phyloP scores from a whole-genome alignment of 2,113 vertebrate species.

The Climacteris rufus region DNA sequence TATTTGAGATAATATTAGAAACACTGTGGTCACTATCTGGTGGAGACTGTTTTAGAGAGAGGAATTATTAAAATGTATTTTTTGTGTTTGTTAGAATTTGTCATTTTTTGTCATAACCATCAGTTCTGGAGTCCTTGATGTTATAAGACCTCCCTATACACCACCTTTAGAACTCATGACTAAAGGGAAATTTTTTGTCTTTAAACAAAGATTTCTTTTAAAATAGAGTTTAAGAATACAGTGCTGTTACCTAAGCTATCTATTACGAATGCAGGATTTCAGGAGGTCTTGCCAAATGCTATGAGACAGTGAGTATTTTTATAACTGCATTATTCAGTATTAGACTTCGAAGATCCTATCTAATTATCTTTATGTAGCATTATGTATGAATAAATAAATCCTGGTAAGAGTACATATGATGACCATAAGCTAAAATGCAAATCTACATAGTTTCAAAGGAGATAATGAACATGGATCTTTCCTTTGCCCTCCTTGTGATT shows the following conservation, averaged over 20 bases:
- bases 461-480: background rate
- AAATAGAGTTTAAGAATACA: background rate
- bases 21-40: background rate
- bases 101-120: background rate
- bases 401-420: background rate
- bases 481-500: background rate
- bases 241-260: background rate
- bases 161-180: background rate
- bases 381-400: background rate
- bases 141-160: background rate
- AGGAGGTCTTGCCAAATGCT: background rate
- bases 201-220: background rate
- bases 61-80: background rate
- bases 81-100: background rate
- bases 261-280: background rate
- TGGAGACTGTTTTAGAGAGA: background rate
- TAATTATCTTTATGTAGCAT: background rate
- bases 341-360: background rate
- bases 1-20: background rate
- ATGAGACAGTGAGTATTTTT: background rate
- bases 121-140: background rate
- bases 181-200: background rate
- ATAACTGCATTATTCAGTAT: background rate
- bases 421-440: background rate
- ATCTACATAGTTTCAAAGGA: background rate